Percentiles rank a stretch among this genome's conserved stretches.
Conservation (phyloP, 2,797 vertebrate species). For the Sternarchorhynchus goeldii region DNA sequence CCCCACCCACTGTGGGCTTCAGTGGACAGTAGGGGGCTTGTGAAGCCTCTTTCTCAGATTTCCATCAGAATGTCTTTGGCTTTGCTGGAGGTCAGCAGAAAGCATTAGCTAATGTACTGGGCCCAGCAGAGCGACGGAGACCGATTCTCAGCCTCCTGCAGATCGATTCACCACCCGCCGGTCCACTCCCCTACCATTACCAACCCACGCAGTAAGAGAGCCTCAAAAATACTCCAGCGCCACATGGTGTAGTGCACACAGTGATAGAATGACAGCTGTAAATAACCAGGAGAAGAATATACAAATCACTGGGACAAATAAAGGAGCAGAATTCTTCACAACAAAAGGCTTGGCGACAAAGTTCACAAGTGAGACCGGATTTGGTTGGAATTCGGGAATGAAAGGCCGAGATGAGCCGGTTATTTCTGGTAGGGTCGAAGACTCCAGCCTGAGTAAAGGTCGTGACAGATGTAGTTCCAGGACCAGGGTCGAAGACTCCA, state of each 20-base stretch:
- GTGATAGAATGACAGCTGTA: no score
- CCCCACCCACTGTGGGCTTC: slow-evolving; percentile 60
- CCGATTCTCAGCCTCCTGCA: background rate
- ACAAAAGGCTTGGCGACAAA: no score
- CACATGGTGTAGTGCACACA: no score
- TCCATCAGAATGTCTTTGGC: slow-evolving; percentile 73
- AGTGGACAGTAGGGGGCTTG: slow-evolving; percentile 66
- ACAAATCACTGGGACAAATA: no score
- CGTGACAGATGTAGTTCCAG: background rate
- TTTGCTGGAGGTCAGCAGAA: slow-evolving; percentile 58
- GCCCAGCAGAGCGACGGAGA: slow-evolving; percentile 58
- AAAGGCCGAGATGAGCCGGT: background rate
- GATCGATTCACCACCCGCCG: no score
- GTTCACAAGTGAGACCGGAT: no score
- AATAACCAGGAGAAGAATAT: no score
- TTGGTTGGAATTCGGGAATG: no score
- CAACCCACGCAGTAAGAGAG: no score
- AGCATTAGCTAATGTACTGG: slow-evolving; percentile 67
- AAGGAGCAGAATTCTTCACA: no score
- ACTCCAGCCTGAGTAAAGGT: background rate
- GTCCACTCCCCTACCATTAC: no score
- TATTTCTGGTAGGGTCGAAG: background rate
- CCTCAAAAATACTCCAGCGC: no score
- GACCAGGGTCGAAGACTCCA: background rate
- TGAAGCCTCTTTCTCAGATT: slow-evolving; percentile 67